These are phyloP conservation scores for Platycercus adscitus DNA, from an alignment of 2,113 vertebrate genomes.

Conservation along the genomic window DNA sequence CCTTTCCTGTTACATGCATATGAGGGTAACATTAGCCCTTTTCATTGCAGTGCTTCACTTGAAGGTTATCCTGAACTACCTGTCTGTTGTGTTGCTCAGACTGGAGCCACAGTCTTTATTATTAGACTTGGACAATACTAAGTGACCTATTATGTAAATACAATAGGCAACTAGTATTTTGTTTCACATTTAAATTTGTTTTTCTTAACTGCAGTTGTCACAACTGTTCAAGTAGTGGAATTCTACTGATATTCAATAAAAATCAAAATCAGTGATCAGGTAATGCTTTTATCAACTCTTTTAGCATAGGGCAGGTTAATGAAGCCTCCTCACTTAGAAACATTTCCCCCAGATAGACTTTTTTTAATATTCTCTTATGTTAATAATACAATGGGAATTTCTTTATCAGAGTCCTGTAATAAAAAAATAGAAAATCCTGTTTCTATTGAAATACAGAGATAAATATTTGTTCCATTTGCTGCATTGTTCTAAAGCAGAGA, in stretches of 20 bases:
- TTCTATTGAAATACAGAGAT: background rate
- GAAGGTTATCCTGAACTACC: background rate
- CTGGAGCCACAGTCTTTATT: background rate
- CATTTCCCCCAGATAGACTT: background rate
- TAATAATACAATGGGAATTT: background rate
- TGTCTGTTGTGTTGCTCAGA: background rate
- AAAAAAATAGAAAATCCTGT: background rate
- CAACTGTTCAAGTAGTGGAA: background rate
- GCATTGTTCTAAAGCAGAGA: background rate
- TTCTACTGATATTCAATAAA: background rate
- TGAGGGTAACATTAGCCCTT: background rate
- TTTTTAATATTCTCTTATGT: background rate
- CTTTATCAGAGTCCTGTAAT: background rate
- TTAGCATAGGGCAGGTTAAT: background rate
- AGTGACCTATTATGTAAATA: background rate
- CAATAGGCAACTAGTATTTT: background rate
- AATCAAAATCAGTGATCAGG: background rate
- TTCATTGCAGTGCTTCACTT: background rate
- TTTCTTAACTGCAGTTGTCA: background rate
- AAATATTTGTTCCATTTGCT: background rate
- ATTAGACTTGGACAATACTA: background rate
- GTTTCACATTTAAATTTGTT: background rate
- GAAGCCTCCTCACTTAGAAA: background rate
- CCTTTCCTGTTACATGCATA: background rate
- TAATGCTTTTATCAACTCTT: background rate